Conservation (phyloP, 2,113 vertebrate genomes). For the Ciconia stormi region DNA sequence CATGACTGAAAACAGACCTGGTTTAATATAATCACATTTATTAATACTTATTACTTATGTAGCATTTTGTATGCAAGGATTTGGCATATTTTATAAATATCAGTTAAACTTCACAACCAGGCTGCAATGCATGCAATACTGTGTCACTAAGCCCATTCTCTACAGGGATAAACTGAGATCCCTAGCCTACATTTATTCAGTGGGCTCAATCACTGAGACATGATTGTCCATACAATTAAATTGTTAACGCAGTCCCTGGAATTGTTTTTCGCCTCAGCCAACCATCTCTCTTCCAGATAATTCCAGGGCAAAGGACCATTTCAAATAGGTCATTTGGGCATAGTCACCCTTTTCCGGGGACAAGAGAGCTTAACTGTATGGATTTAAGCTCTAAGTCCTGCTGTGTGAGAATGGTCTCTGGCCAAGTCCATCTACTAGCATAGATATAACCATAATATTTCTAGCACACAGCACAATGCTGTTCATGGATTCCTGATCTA, state of each 20-base stretch:
- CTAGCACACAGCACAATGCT: not conserved
- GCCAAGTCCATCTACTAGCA: not conserved
- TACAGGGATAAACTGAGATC: conserved; percentile 51
- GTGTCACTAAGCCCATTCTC: conserved; percentile 51
- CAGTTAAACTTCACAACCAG: conserved; percentile 39
- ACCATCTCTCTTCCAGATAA: not conserved
- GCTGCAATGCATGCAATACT: conserved; percentile 21
- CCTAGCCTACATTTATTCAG: not conserved
- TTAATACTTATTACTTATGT: conserved; percentile 62
- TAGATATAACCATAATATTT: not conserved
- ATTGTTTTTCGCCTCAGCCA: not conserved
- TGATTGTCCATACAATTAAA: conserved; percentile 24
- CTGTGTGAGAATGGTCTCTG: not conserved
- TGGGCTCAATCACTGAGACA: not conserved
- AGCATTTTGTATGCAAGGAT: conserved; percentile 52
- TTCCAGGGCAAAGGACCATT: not conserved
- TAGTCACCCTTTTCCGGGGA: not conserved
- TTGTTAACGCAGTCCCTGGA: not conserved
- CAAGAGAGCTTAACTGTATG: not conserved
- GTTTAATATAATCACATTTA: conserved; percentile 53
- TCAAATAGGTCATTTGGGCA: not conserved
- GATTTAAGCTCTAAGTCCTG: not conserved
- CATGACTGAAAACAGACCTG: conserved; percentile 54
- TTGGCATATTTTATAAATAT: conserved; percentile 49
- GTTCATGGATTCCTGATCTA: not conserved